Evolutionary conservation across 2,113 vertebrate genomes (phyloP).

Genomic region (Albula goreensis): DNA sequence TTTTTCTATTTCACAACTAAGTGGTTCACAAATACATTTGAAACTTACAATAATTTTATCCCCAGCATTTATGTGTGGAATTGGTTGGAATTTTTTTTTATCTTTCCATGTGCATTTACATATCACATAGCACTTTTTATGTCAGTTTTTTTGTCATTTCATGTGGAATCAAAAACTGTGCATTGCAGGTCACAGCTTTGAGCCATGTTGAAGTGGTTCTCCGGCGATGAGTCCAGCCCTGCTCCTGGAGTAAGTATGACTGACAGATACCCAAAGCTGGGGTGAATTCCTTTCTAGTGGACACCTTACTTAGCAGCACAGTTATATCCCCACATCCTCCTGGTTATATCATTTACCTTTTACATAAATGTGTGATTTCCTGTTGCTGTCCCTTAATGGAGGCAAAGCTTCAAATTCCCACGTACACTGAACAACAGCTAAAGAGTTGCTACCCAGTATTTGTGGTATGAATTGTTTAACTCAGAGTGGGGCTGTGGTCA

Average conservation of each 20-base stretch:
- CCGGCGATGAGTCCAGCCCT: slow-evolving; percentile 69
- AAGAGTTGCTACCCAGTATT: not conserved
- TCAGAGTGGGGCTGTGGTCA: not conserved
- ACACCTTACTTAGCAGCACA: no score
- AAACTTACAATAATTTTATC: no score
- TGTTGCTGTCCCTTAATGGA: not conserved
- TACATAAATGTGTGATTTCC: not conserved
- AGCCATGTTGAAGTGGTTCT: slow-evolving; percentile 84
- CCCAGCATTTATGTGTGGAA: no score
- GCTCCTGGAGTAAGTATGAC: slow-evolving; percentile 70
- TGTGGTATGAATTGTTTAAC: not conserved
- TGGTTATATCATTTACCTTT: not conserved
- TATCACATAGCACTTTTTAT: no score
- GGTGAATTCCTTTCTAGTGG: not conserved
- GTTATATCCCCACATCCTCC: no score
- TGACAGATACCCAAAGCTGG: not conserved
- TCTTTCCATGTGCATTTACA: no score
- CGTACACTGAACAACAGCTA: not conserved
- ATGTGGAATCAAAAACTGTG: not conserved
- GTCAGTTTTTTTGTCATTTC: not conserved
- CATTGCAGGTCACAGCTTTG: slow-evolving; percentile 40
- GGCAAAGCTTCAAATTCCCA: not conserved
- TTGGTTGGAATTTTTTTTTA: no score
- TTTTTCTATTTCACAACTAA: no score
- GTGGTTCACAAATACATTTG: no score